phyloP scores from a whole-genome alignment of 1,140 invertebrate genomes.

The Platyura marginata region DNA sequence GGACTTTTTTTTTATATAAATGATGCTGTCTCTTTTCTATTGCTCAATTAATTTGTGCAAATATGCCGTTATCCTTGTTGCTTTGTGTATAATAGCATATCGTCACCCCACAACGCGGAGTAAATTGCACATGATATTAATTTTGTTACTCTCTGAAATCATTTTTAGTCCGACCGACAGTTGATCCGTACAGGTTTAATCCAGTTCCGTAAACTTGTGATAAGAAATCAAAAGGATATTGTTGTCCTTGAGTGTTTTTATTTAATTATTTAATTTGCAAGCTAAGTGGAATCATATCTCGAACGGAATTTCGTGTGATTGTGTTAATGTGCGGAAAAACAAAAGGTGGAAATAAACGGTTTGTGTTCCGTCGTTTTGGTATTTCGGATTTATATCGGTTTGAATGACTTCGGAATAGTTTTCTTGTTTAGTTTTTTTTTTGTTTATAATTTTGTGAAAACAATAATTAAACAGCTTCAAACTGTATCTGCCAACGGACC shows the following conservation, averaged over 20 bases:
- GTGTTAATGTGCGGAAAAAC: background rate
- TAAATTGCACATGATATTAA: background rate
- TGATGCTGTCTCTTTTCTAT: no score
- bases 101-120: no score
- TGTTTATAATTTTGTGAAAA: no score
- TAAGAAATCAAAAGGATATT: background rate
- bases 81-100: no score
- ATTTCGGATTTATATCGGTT: no score
- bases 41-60: no score
- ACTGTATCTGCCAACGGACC: conserved; percentile 1
- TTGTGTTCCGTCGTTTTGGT: no score
- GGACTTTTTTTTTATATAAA: no score
- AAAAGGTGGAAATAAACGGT: background rate
- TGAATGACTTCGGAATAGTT: no score
- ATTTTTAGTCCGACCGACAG: conserved; percentile 1
- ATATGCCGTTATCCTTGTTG: no score
- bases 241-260: background rate
- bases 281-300: background rate
- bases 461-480: conserved; percentile 1
- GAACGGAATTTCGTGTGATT: background rate
- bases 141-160: background rate
- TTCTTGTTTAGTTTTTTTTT: no score
- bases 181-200: conserved; percentile 1
- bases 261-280: background rate
- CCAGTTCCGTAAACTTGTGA: background rate